Evolutionary conservation across 1,140 invertebrate genomes (phyloP).

Genomic region (Aethina tumida): DNA sequence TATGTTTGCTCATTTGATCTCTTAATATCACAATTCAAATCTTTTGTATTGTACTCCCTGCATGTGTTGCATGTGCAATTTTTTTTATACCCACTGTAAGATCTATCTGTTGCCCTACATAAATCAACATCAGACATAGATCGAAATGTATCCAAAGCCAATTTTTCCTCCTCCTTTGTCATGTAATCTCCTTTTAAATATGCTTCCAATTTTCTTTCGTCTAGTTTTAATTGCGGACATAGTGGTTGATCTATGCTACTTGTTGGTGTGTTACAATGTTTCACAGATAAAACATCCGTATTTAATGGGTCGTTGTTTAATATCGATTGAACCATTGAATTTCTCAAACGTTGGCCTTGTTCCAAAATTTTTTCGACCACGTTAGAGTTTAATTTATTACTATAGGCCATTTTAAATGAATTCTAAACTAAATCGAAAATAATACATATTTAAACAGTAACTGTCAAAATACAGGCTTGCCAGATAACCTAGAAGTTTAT

Average conservation of each 20-base stretch:
- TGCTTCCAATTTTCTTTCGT: constrained; percentile 18
- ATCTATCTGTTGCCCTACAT: constrained; percentile 20
- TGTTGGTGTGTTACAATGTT: constrained; percentile 12
- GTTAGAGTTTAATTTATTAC: too few species aligned
- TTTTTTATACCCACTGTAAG: too few species aligned
- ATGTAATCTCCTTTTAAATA: constrained; percentile 30
- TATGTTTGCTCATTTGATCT: constrained; percentile 4
- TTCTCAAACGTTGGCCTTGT: constrained; percentile 29
- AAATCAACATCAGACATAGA: constrained; percentile 29
- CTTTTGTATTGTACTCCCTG: constrained; percentile 18
- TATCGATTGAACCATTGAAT: constrained; percentile 30
- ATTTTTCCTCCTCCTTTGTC: constrained; percentile 25
- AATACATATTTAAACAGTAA: too few species aligned
- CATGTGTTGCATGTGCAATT: constrained; percentile 23
- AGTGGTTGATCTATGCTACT: constrained; percentile 7
- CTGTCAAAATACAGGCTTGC: too few species aligned
- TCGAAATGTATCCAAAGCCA: constrained; percentile 31
- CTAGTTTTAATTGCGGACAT: constrained; percentile 3
- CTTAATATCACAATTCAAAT: constrained; percentile 22
- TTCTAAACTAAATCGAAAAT: too few species aligned
- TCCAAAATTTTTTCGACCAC: constrained; percentile 30
- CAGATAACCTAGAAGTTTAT: too few species aligned
- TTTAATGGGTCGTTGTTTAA: constrained; percentile 29
- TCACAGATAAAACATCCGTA: constrained; percentile 18
- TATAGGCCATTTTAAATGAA: too few species aligned